phyloP scores from a whole-genome alignment of 2,888 invertebrate species.

The Orchestes rusci region DNA sequence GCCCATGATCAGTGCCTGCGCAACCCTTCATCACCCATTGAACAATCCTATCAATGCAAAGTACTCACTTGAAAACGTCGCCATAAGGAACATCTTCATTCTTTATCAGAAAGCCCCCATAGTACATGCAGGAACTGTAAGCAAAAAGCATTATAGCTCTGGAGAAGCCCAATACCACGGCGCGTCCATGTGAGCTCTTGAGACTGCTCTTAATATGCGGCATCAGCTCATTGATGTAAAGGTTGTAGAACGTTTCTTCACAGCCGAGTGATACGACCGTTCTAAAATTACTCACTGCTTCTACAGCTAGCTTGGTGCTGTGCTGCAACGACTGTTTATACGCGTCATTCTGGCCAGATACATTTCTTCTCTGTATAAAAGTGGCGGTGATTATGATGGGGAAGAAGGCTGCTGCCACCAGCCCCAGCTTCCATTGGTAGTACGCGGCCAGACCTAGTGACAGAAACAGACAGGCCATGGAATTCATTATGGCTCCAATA shows the following conservation, averaged over 20 bases:
- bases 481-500: constrained; percentile 69
- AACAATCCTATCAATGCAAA: no score
- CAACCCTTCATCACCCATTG: no score
- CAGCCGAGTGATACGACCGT: constrained; percentile 69
- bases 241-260: constrained; percentile 58
- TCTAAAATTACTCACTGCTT: constrained; percentile 69
- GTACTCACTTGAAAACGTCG: constrained; percentile 65
- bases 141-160: constrained; percentile 66
- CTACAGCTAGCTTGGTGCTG: constrained; percentile 71
- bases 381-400: constrained; percentile 63
- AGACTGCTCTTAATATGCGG: constrained; percentile 56
- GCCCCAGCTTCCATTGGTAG: constrained; percentile 69
- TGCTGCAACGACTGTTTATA: constrained; percentile 62
- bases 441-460: constrained; percentile 59
- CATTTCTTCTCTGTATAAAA: constrained; percentile 60
- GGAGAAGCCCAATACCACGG: constrained; percentile 64
- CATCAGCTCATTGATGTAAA: constrained; percentile 54
- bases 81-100: constrained; percentile 53
- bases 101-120: constrained; percentile 62
- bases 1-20: constrained; percentile 66
- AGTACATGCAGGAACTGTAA: constrained; percentile 64
- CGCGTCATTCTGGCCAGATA: constrained; percentile 58
- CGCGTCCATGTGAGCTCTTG: constrained; percentile 57
- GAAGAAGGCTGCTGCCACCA: constrained; percentile 64
- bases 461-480: constrained; percentile 59